Evolutionary conservation across 2,888 invertebrate species (phyloP).

Genomic region (Xestia ashworthii): DNA sequence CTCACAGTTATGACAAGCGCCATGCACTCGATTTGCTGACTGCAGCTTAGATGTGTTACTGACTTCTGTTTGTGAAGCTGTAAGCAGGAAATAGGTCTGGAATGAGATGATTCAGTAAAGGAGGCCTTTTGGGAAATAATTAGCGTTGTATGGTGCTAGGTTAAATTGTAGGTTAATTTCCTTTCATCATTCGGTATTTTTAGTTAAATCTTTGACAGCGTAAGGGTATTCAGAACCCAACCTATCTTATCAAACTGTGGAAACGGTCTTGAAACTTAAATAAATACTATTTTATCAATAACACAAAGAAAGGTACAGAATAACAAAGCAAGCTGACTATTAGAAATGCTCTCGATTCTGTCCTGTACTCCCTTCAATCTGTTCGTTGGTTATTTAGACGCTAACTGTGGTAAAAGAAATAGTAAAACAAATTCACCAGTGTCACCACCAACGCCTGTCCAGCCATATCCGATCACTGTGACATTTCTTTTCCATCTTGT

Average conservation of each 20-base stretch:
- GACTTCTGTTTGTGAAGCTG: conserved; percentile 13
- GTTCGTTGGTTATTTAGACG: background rate
- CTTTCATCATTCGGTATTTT: background rate
- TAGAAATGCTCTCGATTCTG: background rate
- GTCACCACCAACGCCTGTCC: background rate
- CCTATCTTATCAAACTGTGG: background rate
- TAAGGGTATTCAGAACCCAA: background rate
- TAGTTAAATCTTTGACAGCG: background rate
- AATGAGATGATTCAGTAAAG: background rate
- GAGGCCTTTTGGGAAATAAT: background rate
- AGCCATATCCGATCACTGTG: background rate
- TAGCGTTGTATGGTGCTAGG: background rate
- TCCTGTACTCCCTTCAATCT: background rate
- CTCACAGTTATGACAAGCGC: conserved; percentile 55
- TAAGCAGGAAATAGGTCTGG: conserved; percentile 17
- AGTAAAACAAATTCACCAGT: background rate
- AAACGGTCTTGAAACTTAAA: background rate
- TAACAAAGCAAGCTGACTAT: background rate
- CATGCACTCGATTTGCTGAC: conserved; percentile 50
- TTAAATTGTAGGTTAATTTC: background rate
- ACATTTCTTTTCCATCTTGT: background rate
- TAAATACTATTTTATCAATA: background rate
- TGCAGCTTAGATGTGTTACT: conserved; percentile 21
- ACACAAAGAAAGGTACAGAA: background rate
- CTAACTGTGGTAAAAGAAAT: background rate